Evolutionary conservation across 2,888 invertebrate species (phyloP).

Genomic region (Chalcosyrphus nemorum): DNA sequence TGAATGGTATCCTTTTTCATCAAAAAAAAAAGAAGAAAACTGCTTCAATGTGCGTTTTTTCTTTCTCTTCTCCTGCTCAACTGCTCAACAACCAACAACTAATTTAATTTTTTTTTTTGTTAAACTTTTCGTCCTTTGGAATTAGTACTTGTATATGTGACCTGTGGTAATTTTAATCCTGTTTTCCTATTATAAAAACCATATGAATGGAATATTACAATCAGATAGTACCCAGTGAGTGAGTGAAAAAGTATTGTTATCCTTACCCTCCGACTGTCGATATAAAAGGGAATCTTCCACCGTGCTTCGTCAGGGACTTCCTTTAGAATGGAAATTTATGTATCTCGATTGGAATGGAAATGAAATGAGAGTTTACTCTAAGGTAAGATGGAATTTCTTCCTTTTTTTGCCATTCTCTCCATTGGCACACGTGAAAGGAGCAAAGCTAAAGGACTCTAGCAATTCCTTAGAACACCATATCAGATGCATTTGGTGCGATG

Average conservation of each 20-base stretch:
- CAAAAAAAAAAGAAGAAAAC: not conserved
- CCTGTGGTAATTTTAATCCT: not conserved
- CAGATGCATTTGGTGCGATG: constrained; percentile 37
- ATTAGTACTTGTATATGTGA: not conserved
- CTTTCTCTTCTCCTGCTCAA: too few relatives aligned
- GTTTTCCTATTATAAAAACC: not conserved
- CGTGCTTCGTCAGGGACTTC: not conserved
- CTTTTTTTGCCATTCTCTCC: not conserved
- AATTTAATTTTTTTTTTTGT: not conserved
- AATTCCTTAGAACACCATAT: constrained; percentile 7
- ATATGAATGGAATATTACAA: constrained; percentile 13
- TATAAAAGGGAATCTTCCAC: constrained; percentile 27
- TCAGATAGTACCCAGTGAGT: constrained; percentile 7
- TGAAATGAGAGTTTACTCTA: constrained; percentile 31
- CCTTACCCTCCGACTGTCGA: not conserved
- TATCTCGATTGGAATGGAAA: constrained; percentile 28
- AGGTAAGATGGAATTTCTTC: constrained; percentile 1
- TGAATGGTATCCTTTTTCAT: not conserved
- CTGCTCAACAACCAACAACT: not conserved
- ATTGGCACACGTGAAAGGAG: not conserved
- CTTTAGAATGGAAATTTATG: constrained; percentile 17
- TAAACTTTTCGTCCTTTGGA: not conserved
- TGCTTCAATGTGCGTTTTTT: not conserved
- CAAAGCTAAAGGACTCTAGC: too few relatives aligned
- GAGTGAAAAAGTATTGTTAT: constrained; percentile 24